Evolutionary conservation across 2,888 invertebrate species (phyloP).

Genomic region (Erebia aethiops): DNA sequence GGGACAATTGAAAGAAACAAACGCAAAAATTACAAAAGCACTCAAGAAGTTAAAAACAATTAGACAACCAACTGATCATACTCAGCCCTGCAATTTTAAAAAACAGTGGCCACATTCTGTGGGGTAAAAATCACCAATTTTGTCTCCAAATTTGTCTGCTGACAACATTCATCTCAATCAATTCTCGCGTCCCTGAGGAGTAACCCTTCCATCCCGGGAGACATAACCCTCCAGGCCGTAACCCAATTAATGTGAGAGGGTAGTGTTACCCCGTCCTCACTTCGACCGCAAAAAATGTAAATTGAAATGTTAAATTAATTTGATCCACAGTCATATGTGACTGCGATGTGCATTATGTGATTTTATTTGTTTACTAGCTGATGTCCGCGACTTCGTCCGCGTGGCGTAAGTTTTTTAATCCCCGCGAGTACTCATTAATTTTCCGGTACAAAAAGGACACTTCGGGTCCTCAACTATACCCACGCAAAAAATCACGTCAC

Average conservation of each 20-base stretch:
- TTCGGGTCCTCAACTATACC: too few relatives aligned
- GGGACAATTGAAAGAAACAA: conserved; percentile 36
- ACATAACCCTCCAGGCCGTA: conserved; percentile 62
- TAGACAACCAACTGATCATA: conserved; percentile 59
- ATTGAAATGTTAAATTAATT: conserved; percentile 77
- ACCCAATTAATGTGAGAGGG: conserved; percentile 78
- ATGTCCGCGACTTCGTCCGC: too few relatives aligned
- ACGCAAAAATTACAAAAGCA: conserved; percentile 42
- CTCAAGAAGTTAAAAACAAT: conserved; percentile 69
- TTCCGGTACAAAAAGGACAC: too few relatives aligned
- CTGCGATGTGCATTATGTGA: conserved; percentile 12
- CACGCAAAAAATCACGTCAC: too few relatives aligned
- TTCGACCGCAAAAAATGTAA: conserved; percentile 72
- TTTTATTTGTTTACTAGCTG: conserved; percentile 1
- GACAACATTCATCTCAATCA: conserved; percentile 82
- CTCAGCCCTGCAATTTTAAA: conserved; percentile 45
- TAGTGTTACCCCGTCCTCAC: conserved; percentile 54
- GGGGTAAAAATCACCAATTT: conserved; percentile 61
- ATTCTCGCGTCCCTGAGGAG: conserved; percentile 71
- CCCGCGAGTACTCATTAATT: too few relatives aligned
- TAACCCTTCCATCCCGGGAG: conserved; percentile 75
- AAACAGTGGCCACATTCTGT: conserved; percentile 20
- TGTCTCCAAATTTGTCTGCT: conserved; percentile 70
- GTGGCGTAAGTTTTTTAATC: too few relatives aligned
- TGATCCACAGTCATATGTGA: conserved; percentile 40